Conservation (phyloP, 1,140 invertebrate species). For the Drosophila nigromelanica region DNA sequence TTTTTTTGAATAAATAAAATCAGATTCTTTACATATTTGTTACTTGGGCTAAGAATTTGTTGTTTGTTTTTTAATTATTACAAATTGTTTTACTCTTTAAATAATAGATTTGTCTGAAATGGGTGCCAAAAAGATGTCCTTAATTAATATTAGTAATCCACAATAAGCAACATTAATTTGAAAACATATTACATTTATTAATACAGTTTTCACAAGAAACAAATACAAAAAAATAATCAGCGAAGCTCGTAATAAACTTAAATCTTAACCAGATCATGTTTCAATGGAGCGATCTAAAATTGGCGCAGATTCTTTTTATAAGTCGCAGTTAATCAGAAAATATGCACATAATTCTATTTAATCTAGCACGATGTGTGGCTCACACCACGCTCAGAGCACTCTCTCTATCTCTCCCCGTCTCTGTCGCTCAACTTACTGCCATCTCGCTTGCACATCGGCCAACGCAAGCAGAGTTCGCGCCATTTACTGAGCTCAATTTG, state of each 20-base stretch:
- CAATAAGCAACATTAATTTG: no score
- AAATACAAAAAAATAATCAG: neutral
- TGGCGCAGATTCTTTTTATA: slow-evolving; percentile 16
- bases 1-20: slow-evolving; percentile 10
- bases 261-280: neutral
- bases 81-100: no score
- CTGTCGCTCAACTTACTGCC: neutral
- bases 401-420: neutral
- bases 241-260: no score
- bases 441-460: slow-evolving; percentile 1
- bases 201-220: neutral
- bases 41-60: no score
- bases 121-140: no score
- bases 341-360: slow-evolving; percentile 13
- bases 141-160: no score
- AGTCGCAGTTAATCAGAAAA: slow-evolving; percentile 11
- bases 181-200: no score
- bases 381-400: neutral
- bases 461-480: slow-evolving; percentile 35
- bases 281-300: slow-evolving; percentile 6
- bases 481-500: slow-evolving; percentile 57
- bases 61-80: no score
- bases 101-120: no score
- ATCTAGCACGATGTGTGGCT: slow-evolving; percentile 20
- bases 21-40: no score